Conservation (phyloP, 2,113 vertebrate species). For the Albula goreensis region DNA sequence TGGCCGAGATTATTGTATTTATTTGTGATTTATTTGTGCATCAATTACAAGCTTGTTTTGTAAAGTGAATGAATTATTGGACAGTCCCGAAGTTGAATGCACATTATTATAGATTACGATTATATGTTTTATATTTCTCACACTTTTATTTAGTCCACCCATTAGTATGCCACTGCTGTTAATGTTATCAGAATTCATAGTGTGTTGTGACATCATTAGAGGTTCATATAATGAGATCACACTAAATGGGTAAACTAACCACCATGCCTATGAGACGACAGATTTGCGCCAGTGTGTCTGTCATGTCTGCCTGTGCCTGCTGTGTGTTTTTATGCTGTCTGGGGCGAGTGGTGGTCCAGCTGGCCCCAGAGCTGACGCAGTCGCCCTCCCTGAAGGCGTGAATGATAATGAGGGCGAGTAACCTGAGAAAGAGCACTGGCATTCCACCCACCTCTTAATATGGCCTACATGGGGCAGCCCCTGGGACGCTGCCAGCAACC, state of each 20-base stretch:
- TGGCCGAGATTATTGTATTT: not conserved
- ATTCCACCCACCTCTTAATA: constrained; percentile 60
- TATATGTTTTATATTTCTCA: not conserved
- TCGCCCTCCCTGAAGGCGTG: constrained; percentile 21
- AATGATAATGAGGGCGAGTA: constrained; percentile 47
- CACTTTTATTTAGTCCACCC: not conserved
- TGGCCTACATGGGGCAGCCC: constrained; percentile 46
- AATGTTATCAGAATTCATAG: not conserved
- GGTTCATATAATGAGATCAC: not conserved
- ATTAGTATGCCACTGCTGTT: no score
- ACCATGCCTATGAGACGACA: not conserved
- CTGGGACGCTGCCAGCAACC: constrained; percentile 51
- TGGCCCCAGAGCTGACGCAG: not conserved
- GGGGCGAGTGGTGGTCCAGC: not conserved
- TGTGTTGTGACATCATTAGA: not conserved
- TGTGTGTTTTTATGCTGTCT: not conserved
- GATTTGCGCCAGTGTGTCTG: not conserved
- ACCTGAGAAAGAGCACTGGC: constrained; percentile 56
- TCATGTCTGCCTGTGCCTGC: not conserved
- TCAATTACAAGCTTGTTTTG: not conserved
- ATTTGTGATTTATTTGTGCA: not conserved
- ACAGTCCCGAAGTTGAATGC: no score
- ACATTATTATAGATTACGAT: not conserved
- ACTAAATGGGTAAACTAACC: not conserved
- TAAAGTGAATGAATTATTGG: not conserved